These are phyloP conservation scores for Camponotus floridanus DNA, from an alignment of 1,140 invertebrate genomes.

Conservation along the genomic window DNA sequence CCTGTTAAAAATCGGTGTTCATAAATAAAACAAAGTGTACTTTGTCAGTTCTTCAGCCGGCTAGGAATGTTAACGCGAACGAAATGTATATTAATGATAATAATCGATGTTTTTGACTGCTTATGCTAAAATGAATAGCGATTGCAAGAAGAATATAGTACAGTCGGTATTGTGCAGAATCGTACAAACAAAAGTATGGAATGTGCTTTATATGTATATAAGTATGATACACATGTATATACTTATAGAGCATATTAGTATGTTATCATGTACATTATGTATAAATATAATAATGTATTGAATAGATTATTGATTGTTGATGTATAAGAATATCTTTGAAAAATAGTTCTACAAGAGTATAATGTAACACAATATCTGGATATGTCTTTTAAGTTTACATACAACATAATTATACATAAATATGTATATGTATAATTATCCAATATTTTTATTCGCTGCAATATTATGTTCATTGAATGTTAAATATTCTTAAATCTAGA, in stretches of 20 bases:
- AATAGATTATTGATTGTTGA: conserved; percentile 48
- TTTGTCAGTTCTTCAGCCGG: conserved; percentile 19
- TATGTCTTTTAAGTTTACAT: neutral
- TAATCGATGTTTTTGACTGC: conserved; percentile 43
- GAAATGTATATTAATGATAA: conserved; percentile 41
- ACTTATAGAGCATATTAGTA: conserved; percentile 49
- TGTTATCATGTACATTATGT: conserved; percentile 64
- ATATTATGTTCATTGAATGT: too few relatives aligned
- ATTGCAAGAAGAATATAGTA: conserved; percentile 23
- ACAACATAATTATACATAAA: neutral
- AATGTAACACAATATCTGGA: neutral
- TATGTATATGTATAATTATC: neutral
- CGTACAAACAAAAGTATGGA: conserved; percentile 34
- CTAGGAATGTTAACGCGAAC: conserved; percentile 40
- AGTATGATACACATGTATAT: conserved; percentile 32
- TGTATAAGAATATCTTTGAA: conserved; percentile 14
- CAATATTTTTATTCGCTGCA: too few relatives aligned
- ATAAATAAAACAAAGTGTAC: conserved; percentile 46
- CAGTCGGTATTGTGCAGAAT: conserved; percentile 28
- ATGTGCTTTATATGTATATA: conserved; percentile 42
- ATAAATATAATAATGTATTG: conserved; percentile 62
- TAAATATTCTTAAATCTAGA: neutral
- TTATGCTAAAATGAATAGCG: conserved; percentile 48
- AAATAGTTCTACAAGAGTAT: neutral
- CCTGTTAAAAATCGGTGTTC: conserved; percentile 41